Conservation (phyloP, 2,797 vertebrate species). For the Manis crassicaudata region DNA sequence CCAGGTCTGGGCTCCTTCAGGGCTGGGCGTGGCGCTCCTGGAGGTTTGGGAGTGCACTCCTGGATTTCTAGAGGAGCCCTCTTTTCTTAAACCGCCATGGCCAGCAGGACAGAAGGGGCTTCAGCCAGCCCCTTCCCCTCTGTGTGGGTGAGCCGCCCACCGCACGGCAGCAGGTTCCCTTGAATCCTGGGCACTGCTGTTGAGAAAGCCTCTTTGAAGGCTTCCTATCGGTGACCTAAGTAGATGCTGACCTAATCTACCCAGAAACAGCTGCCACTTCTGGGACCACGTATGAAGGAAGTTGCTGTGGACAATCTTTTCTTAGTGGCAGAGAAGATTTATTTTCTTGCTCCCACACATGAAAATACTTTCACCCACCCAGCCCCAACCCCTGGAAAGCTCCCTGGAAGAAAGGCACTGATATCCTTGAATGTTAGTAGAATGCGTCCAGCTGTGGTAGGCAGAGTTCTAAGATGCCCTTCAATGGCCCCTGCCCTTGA, state of each 20-base stretch:
- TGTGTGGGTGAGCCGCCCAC: rapidly evolving
- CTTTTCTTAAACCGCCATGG: background rate
- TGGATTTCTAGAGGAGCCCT: background rate
- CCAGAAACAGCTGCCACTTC: background rate
- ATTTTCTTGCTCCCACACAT: background rate
- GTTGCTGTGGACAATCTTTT: background rate
- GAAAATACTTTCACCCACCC: background rate
- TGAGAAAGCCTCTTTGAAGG: background rate
- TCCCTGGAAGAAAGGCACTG: background rate
- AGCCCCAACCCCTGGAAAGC: background rate
- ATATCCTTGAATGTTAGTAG: background rate
- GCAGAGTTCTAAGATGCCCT: background rate
- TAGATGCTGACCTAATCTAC: constrained; percentile 12
- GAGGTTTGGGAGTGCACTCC: rapidly evolving
- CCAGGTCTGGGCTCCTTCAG: background rate
- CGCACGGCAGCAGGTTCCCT: background rate
- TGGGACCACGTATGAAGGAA: background rate
- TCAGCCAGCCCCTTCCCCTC: background rate
- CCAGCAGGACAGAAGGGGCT: background rate
- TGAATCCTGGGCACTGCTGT: constrained; percentile 10
- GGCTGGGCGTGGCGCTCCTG: background rate
- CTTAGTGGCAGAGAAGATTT: background rate
- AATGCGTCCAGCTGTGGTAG: background rate
- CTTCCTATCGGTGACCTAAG: background rate
- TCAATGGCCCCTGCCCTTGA: background rate